A percentile compares a stretch with the other conserved stretches of the same genome.
phyloP scores from a whole-genome alignment of 2,888 invertebrate genomes.

The Leptopterna dolabrata region DNA sequence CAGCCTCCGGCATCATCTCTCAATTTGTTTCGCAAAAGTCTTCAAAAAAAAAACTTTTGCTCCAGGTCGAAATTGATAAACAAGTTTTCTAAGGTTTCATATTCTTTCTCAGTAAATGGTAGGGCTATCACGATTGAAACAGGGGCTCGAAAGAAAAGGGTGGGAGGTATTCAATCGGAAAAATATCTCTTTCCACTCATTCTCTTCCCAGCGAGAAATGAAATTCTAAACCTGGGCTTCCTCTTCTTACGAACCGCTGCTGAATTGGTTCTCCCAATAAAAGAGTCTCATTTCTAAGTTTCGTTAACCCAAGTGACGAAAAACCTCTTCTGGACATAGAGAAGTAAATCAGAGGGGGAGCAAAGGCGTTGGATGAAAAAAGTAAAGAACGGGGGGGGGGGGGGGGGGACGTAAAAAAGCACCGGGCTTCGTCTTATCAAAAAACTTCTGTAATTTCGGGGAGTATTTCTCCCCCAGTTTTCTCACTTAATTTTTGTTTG shows the following conservation, averaged over 20 bases:
- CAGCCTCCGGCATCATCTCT: constrained; percentile 16
- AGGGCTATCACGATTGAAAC: constrained; percentile 4
- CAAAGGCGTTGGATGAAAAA: background rate
- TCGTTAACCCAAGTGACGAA: constrained; percentile 33
- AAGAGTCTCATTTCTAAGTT: constrained; percentile 27
- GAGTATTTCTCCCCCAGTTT: background rate
- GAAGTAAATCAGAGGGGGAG: background rate
- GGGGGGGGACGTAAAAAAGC: background rate
- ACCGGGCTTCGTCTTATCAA: background rate
- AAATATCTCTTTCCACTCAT: background rate
- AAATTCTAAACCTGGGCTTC: constrained; percentile 22
- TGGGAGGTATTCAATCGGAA: constrained; percentile 1
- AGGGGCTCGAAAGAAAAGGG: background rate
- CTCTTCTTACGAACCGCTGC: constrained; percentile 14
- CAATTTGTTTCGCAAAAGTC: background rate
- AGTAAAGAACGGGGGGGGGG: background rate
- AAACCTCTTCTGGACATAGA: background rate
- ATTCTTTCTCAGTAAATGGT: constrained; percentile 7
- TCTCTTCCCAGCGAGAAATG: background rate
- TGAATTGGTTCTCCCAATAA: constrained; percentile 20
- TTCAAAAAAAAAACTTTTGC: constrained; percentile 19
- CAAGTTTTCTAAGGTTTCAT: constrained; percentile 48
- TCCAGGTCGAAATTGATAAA: constrained; percentile 40
- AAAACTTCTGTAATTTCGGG: constrained; percentile 14
- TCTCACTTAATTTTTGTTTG: background rate